Evolutionary conservation across 2,797 vertebrate genomes (phyloP).

Genomic region (Nothura maculosa): DNA sequence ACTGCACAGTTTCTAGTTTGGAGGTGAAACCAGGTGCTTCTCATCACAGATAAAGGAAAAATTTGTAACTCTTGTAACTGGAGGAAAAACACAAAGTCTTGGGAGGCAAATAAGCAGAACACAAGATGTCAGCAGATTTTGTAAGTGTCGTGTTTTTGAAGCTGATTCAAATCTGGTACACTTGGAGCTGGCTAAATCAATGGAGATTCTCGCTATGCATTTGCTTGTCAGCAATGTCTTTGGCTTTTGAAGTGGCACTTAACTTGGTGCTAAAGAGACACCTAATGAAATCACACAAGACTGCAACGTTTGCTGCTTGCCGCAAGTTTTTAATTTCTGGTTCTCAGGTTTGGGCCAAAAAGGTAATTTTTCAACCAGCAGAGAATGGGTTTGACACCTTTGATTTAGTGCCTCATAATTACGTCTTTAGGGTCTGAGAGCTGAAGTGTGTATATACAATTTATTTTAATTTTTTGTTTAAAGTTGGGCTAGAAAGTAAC

Average conservation of each 20-base stretch:
- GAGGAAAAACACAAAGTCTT: neutral
- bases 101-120: neutral
- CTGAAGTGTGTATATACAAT: neutral
- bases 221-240: neutral
- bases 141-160: neutral
- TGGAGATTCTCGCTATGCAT: accelerated
- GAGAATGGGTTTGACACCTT: neutral
- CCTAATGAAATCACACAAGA: neutral
- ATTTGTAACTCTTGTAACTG: neutral
- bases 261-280: neutral
- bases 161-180: neutral
- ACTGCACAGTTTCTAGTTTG: neutral
- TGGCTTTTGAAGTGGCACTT: neutral
- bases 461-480: neutral
- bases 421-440: neutral
- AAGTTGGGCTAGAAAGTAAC: neutral
- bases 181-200: neutral
- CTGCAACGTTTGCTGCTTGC: neutral
- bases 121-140: neutral
- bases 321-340: neutral
- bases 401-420: constrained; percentile 4
- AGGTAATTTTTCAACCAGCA: constrained; percentile 3
- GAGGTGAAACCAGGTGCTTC: neutral
- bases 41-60: neutral
- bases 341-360: neutral